Conservation (phyloP, 2,113 vertebrate species). For the Dipodomys ordii region DNA sequence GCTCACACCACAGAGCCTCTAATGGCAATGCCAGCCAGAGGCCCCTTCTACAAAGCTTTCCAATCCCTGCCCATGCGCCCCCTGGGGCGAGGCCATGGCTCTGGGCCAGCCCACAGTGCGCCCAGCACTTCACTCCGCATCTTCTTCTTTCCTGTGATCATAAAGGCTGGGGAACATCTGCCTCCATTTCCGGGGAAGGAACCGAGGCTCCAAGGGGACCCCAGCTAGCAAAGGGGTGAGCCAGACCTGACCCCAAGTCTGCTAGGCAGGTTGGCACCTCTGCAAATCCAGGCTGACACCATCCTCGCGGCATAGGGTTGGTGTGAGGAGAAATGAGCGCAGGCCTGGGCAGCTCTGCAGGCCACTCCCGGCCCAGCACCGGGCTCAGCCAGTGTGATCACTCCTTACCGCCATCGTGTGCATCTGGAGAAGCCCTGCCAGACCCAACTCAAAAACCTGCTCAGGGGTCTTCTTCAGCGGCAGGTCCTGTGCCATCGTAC, state of each 20-base stretch:
- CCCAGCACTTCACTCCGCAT: fast-evolving
- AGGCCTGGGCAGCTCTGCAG: not conserved
- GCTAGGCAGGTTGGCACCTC: not conserved
- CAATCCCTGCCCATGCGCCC: too few relatives aligned
- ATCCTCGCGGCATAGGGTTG: not conserved
- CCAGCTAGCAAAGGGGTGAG: not conserved
- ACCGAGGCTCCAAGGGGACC: not conserved
- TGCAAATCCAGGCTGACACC: not conserved
- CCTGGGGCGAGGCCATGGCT: not conserved
- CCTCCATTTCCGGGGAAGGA: not conserved
- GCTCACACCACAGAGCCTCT: not conserved
- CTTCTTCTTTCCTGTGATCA: not conserved
- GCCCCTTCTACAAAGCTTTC: not conserved
- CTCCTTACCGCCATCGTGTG: fast-evolving
- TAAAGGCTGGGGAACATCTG: fast-evolving
- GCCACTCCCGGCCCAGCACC: not conserved
- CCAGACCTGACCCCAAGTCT: not conserved
- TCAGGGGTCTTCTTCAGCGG: too few relatives aligned
- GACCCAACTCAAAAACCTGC: not conserved
- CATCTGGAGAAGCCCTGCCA: not conserved
- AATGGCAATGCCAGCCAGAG: not conserved
- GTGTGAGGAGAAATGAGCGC: not conserved
- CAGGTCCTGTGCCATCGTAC: not conserved
- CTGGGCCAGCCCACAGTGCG: fast-evolving
- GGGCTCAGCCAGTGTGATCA: not conserved